A percentile compares a stretch with the other conserved stretches of the same genome.
Conservation (phyloP, 2,113 vertebrate species). For the Brachyhypopomus occidentalis region DNA sequence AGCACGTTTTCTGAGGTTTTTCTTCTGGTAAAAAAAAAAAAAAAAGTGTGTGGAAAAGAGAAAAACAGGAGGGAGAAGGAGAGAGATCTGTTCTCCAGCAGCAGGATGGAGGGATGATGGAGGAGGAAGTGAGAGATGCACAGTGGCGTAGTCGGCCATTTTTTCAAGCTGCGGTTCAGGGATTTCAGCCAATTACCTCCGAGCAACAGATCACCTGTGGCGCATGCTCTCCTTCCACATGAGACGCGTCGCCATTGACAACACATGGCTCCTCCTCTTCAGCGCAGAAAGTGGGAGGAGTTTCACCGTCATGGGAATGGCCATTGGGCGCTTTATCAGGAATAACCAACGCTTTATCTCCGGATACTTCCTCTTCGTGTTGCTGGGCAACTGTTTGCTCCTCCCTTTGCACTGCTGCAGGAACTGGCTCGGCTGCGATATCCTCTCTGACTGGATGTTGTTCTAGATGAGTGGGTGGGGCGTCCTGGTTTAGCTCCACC, state of each 20-base stretch:
- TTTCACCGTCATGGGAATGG: constrained; percentile 39
- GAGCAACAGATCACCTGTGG: constrained; percentile 98
- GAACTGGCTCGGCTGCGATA: not conserved
- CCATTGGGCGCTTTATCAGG: constrained; percentile 67
- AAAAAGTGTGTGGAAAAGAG: too few species aligned
- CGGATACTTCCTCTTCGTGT: constrained; percentile 58
- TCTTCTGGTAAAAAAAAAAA: too few species aligned
- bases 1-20: too few species aligned
- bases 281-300: constrained; percentile 45
- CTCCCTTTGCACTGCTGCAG: not conserved
- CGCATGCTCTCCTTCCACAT: constrained; percentile 82
- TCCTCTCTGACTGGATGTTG: not conserved
- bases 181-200: constrained; percentile 88
- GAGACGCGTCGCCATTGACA: constrained; percentile 88
- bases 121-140: constrained; percentile 23
- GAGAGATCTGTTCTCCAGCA: not conserved
- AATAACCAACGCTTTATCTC: constrained; percentile 59
- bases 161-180: not conserved
- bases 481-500: constrained; percentile 28
- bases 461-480: not conserved
- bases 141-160: not conserved
- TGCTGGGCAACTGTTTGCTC: constrained; percentile 2
- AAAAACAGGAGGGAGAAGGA: not conserved
- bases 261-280: constrained; percentile 79
- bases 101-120: constrained; percentile 18